Conservation (phyloP, 2,113 vertebrate species). For the Microtus ochrogaster region DNA sequence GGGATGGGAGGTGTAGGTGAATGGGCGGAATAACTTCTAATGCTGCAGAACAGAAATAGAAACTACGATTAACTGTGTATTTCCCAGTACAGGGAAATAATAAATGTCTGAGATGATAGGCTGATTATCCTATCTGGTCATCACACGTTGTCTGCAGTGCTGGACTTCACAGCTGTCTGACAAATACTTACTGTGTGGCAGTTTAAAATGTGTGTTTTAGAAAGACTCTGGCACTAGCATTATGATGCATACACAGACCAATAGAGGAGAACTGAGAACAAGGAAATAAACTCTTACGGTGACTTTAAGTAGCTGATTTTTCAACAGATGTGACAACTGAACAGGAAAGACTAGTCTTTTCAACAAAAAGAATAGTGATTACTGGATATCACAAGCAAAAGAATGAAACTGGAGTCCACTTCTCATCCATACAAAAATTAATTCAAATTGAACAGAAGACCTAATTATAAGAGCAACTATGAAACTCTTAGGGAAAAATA, state of each 20-base stretch:
- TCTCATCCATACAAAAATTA: conserved; percentile 1
- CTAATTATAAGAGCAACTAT: conserved; percentile 7
- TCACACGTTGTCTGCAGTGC: neutral
- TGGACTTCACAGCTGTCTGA: neutral
- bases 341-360: neutral
- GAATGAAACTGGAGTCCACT: neutral
- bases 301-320: neutral
- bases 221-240: neutral
- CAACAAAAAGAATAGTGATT: neutral
- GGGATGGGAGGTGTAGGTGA: neutral
- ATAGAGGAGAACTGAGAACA: neutral
- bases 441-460: conserved; percentile 15
- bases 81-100: conserved; percentile 1
- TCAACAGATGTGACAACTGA: neutral
- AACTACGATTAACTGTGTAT: neutral
- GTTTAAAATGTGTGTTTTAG: neutral
- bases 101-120: neutral
- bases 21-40: neutral
- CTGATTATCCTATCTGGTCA: neutral
- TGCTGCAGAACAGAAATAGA: neutral
- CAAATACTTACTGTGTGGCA: neutral
- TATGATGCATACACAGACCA: neutral
- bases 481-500: conserved; percentile 21
- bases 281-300: neutral
- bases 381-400: neutral